Base-by-base conservation (phyloP, 2,888 invertebrate species). In the Blastobasis adustella region DNA sequence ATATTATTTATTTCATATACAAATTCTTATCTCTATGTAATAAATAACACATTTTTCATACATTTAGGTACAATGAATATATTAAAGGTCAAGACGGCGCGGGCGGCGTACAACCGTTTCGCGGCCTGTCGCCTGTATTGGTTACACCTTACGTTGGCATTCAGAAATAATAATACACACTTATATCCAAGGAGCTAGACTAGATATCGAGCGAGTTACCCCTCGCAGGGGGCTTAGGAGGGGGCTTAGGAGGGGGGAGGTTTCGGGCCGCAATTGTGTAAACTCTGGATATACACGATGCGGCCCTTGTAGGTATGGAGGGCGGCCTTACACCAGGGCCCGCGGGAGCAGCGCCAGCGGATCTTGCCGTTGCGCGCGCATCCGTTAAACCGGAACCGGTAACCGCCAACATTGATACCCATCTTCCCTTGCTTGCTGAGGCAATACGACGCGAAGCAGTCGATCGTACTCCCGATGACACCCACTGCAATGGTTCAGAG, bases 341-440 rank as follows among this genome's bases (percentile, higher is more conserved):
- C 87, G 2, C 88, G 59, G 10, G 88, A 87, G 55, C 88, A 89
- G 8, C 87, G 58, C 88, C 88, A 89, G n/a, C 88, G 65, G 5
- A 86, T 82, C 63, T 86, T 88, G 0, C 88, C 88, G 50, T 84
- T 86, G 43, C 86, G 74, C 0, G 87, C 87, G 52, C 87, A 86
- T 0, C 87, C 88, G 58, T 88, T 88, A 64, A 86, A 87, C 39
- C 88, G 59, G 68, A 88, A 88, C 61, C 87, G 63, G 67, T 85
- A 88, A 1, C 87, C 88, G 0, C 83, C 86, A 1, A 87, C 82
- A 56, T 82, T 87, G 58, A 88, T 88, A 46, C 87, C 87, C 87
- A 88, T 87, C 67, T 88, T 88, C 10, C 88, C 88, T 58, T 88
- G 88, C 62, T 88, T 87, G 59, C 87, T 87, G 64, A 88, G 84